A percentile compares a stretch with the other conserved stretches of the same genome.
Evolutionary conservation across 2,888 invertebrate species (phyloP).

Genomic region (Noctua pronuba): DNA sequence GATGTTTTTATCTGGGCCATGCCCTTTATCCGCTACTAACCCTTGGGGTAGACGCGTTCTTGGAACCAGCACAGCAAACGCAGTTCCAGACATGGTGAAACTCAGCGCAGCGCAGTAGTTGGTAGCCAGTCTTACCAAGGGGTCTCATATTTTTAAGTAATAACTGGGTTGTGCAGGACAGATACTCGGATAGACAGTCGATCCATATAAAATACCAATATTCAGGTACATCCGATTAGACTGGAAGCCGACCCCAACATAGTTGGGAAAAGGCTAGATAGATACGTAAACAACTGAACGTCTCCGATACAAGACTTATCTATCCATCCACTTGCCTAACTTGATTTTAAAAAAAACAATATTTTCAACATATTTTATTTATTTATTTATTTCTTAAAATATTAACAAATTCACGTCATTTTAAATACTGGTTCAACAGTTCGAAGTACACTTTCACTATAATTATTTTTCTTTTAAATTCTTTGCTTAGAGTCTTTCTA

Average conservation of each 20-base stretch:
- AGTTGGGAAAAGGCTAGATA: neutral
- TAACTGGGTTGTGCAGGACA: neutral
- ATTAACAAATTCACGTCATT: constrained; percentile 52
- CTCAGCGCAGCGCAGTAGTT: neutral
- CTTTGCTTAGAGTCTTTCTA: constrained; percentile 35
- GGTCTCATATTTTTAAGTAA: too few relatives aligned
- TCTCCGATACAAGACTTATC: neutral
- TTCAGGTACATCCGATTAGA: neutral
- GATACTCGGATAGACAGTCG: neutral
- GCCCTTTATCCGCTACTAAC: neutral
- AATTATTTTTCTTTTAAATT: constrained; percentile 26
- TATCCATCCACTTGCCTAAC: neutral
- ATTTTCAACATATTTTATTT: constrained; percentile 38
- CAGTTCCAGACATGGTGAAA: neutral
- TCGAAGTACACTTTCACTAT: constrained; percentile 39
- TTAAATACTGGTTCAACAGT: constrained; percentile 63
- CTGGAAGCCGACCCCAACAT: neutral
- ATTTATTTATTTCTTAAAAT: constrained; percentile 58
- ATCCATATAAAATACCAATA: neutral
- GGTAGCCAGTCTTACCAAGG: neutral
- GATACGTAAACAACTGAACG: neutral
- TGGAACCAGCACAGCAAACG: neutral
- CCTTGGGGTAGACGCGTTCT: neutral
- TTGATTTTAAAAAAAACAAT: constrained; percentile 24
- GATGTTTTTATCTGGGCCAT: constrained; percentile 41